These are phyloP conservation scores for Lasioglossum marginatum DNA, from an alignment of 2,888 invertebrate genomes.

Conservation along the genomic window DNA sequence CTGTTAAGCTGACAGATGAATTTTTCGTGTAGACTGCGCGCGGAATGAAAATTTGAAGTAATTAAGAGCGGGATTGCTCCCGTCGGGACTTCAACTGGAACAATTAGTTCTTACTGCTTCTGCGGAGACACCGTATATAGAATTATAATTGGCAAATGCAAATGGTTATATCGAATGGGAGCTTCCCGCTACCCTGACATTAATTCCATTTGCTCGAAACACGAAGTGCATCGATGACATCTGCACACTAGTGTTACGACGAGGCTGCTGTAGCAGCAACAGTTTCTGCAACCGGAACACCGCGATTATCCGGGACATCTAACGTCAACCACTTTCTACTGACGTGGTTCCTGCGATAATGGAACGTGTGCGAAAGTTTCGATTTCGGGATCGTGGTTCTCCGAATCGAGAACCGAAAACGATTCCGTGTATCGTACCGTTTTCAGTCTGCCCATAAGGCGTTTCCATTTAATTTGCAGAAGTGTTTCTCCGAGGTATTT, in stretches of 20 bases:
- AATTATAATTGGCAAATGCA: conserved; percentile 65
- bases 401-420: background rate
- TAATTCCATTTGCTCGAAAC: conserved; percentile 70
- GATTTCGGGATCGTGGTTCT: conserved; percentile 14
- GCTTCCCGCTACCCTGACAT: conserved; percentile 54
- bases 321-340: conserved; percentile 69
- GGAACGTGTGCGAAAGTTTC: conserved; percentile 39
- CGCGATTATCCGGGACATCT: conserved; percentile 70
- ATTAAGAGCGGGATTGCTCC: conserved; percentile 32
- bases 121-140: conserved; percentile 25
- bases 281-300: conserved; percentile 71
- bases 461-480: background rate
- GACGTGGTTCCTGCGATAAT: conserved; percentile 64
- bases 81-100: background rate
- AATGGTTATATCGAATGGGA: conserved; percentile 64
- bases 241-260: conserved; percentile 62
- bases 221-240: conserved; percentile 72
- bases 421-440: background rate
- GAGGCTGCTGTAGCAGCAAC: conserved; percentile 67
- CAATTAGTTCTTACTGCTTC: conserved; percentile 35
- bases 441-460: background rate
- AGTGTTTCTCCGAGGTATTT: background rate
- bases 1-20: conserved; percentile 3
- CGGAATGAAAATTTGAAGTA: conserved; percentile 1
- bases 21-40: conserved; percentile 1